Evolutionary conservation across 1,140 invertebrate genomes (phyloP), one percentile per base, ranked within the genome.

Genomic region (Pachypeltis micranthus): DNA sequence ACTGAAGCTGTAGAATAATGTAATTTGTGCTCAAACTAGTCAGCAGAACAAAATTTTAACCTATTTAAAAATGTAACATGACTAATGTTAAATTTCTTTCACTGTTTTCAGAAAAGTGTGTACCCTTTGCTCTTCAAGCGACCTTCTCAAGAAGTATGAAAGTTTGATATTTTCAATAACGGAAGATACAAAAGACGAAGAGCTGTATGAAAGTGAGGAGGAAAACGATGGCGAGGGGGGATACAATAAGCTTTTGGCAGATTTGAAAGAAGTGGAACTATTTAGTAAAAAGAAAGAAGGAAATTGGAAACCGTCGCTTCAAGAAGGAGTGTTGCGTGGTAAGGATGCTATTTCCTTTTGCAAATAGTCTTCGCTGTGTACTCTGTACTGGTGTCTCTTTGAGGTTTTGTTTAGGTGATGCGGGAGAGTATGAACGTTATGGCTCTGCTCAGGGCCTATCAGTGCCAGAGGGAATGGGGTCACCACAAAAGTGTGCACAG

Each of bases 311-410:
- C 74, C 76, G 1, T 72, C 74, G 29, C 76, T 82, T 56, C 71
- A 78, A 59, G 84, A 85, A 72, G 73, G 74, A 58, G 70, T 80
- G 0, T 67, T 85, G 0, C 80, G 78, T 74, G 69, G 75, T 74
- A 59, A 14, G 47, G n/a, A n/a, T n/a, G n/a, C n/a, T n/a, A n/a
- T n/a, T n/a, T n/a, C n/a, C n/a, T n/a, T n/a, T n/a, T n/a, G n/a
- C n/a, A n/a, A n/a, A n/a, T n/a, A n/a, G n/a, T n/a, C n/a, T n/a
- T n/a, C n/a, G n/a, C n/a, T n/a, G n/a, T n/a, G n/a, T n/a, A n/a
- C n/a, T n/a, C n/a, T n/a, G n/a, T n/a, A n/a, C n/a, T n/a, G n/a
- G n/a, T n/a, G n/a, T n/a, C n/a, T n/a, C n/a, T n/a, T n/a, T n/a
- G n/a, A n/a, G n/a, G n/a, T n/a, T n/a, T n/a, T n/a, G n/a, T n/a